Evolutionary conservation across 2,888 invertebrate species (phyloP), one percentile per base, ranked within the genome.

Genomic region (Melitaea athalia): DNA sequence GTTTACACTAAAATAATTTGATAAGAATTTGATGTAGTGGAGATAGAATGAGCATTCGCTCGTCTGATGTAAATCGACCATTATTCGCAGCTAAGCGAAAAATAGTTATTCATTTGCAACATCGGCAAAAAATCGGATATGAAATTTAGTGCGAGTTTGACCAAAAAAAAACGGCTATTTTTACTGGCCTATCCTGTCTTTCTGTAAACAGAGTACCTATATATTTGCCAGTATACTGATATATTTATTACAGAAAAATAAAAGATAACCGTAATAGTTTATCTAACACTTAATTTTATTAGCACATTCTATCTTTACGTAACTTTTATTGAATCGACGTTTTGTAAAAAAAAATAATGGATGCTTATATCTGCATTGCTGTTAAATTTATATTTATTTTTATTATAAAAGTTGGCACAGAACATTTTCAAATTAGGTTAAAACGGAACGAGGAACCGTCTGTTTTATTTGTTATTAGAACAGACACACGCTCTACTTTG

Each of bases 281-380:
- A 59, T 69, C 57, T 57, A 65, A 64, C 50, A 62, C 61, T 61
- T 69, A 61, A 62, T 65, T 65, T 52, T 43, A 65, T 65, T 62
- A 50, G 55, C 52, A 64, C 55, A 63, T 61, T 43, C 53, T 14
- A 55, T 67, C 31, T 59, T 70, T 63, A 63, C 69, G 60, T 61
- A 69, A 67, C 63, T 15, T 6, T 38, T 15, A 53, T 50, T 43
- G 15, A 59, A 52, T 31, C 55, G 47, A 49, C 63, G 53, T 63
- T 66, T 60, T 57, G 15, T 45, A 66, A 66, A 69, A 75, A 33
- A 33, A 33, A 33, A 55, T 71, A 78, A 82, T 72, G 79, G 83
- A 84, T 82, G 85, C 88, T 4, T 14, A 12, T 12, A 89, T 89
- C 89, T 90, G 89, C 89, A 91, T 81, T 89, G 89, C 85, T 79